Base-by-base conservation (phyloP, 23 tunicate species). In the Ciona savignyi region DNA sequence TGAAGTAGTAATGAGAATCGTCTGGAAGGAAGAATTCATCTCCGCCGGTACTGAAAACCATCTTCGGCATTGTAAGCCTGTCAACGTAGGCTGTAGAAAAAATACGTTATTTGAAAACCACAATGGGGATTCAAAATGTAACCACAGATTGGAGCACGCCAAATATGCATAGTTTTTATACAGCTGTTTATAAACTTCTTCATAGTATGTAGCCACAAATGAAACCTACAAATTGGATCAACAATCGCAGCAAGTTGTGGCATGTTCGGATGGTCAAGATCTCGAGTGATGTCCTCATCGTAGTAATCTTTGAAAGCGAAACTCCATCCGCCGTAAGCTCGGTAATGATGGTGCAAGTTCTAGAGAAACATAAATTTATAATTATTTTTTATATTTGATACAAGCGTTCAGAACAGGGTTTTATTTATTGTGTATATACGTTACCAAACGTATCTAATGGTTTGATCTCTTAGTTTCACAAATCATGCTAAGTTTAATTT, bases 271-370 rank as follows among this genome's bases (percentile, higher is more conserved):
- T 93, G 85, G 49, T 93, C 98, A 27, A 93, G 60, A 42, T 87
- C 92, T 74, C 68, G 73, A 3, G 98, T 93, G 27, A 93, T 86
- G 67, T 86, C 77, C 72, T 93, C 86, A 29, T 81, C 85, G 65
- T 86, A 93, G 65, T 93, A 93, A 68, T 87, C 93, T 35, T 74
- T 71, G 81, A 93, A 89, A 2, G 98, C 98, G 61, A 93, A 93
- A 23, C 83, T 73, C 98, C 98, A 93, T 22, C 98, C 98, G 1
- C 98, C 98, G 34, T 86, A 93, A 2, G 98, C 98, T 30, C 93
- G 74, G 85, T 78, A 93, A 62, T 93, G 92, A 63, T 93, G 98
- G 63, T 93, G 98, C 22, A 93, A 62, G 79, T 86, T 93, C 85
- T 86, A n/a, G n/a, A n/a, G n/a, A n/a, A n/a, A n/a, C n/a, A n/a